Base-by-base conservation (phyloP, 1,140 invertebrate species). In the Papilio glaucus region DNA sequence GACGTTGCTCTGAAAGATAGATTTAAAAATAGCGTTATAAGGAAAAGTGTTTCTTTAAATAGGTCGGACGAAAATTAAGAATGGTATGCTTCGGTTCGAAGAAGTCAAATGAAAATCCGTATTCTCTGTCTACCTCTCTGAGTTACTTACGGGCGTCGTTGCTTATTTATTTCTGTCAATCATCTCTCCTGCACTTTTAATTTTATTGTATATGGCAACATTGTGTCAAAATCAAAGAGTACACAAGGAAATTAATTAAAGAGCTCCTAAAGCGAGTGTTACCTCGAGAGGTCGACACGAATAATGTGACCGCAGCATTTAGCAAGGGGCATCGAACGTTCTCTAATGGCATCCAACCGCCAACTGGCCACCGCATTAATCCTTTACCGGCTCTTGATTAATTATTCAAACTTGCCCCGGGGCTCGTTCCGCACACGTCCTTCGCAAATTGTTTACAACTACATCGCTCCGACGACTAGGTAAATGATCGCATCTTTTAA, bases 281-380 rank as follows among this genome's bases (percentile, higher is more conserved):
- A 80, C 74, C 76, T 53, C 75, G 77, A 67, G 75, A 75, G 45
- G 71, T 81, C 76, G 84, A 84, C 83, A 83, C 83, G 85, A 86
- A 86, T 88, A 92, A 92, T 89, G 85, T 79, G 87, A 90, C 89
- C 89, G 75, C 90, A 84, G 83, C 81, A 90, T 89, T 90, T 89
- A 90, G 87, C 84, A 77, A 78, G 82, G 87, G 90, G 85, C 85
- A 86, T 89, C 86, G 90, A 91, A 87, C 85, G 85, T 78, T 86
- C 84, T 89, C 87, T 90, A 91, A 92, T 91, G 88, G 89, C 83
- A 87, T 85, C 82, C 88, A 82, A 88, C 90, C 90, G 85, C 90
- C 88, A 88, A 91, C 90, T 91, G 90, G 84, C 89, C 90, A 87
- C 87, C 87, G 82, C 89, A 90, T 92, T 91, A 92, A 91, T 92